Base-by-base conservation (phyloP, 2,888 invertebrate species). In the Parascotia fuliginaria region DNA sequence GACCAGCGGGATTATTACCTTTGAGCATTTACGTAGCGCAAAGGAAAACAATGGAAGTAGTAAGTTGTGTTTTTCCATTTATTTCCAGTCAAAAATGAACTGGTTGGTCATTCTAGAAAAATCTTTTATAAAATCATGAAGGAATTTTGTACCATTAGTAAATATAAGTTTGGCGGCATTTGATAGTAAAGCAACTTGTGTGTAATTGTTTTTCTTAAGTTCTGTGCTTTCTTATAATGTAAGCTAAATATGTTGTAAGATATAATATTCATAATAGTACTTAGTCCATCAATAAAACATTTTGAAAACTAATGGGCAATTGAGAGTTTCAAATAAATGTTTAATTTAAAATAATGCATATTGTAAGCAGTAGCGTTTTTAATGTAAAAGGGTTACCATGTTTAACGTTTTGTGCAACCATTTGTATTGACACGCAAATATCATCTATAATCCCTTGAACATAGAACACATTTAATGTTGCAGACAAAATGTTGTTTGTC, bases 331-430 rank as follows among this genome's bases (percentile, higher is more conserved):
- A n/a, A 32, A 60, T 62, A 62, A 44, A 44, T 49, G 43, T 42
- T 65, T 69, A 66, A 69, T 69, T 66, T 65, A 49, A 57, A 69
- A 56, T 41, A 66, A 66, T 63, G 52, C 53, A 38, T 60, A n/a
- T n/a, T n/a, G n/a, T n/a, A 61, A 52, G 56, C 39, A 24, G 42
- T 70, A 68, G 52, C 63, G 69, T 70, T 67, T 69, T 62, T 66
- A 60, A 60, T 66, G 55, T 70, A 48, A 56, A n/a, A 63, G 57
- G 70, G 58, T 70, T 60, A 57, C 52, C 53, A 52, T 66, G 42
- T 57, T 62, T 27, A 53, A 69, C 52, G 56, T 68, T 64, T 64
- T 60, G 55, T 68, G 68, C 61, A 57, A 44, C 4, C 24, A 50
- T 52, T 55, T 58, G 42, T 64, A 55, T 59, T 49, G 54, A 58